Evolutionary conservation across 1,140 invertebrate species (phyloP).

Genomic region (Drosophila willistoni): DNA sequence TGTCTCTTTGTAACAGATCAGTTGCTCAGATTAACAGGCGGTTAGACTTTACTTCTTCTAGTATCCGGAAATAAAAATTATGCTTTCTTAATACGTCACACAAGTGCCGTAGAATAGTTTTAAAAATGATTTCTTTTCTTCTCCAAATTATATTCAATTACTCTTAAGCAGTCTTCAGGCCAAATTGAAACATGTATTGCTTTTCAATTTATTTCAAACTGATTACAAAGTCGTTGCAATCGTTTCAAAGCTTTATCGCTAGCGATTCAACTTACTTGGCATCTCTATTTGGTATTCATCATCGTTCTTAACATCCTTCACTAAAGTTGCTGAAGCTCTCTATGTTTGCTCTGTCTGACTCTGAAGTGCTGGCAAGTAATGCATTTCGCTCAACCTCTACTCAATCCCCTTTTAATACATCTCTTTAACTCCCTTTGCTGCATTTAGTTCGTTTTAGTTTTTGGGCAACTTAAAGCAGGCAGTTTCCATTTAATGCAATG

Average conservation of each 20-base stretch:
- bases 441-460: neutral
- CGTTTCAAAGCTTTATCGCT: neutral
- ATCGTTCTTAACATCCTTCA: conserved; percentile 45
- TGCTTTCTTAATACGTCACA: no score
- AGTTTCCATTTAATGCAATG: conserved; percentile 37
- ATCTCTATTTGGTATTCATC: conserved; percentile 24
- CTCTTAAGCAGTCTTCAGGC: neutral
- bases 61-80: neutral
- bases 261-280: neutral
- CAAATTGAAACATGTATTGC: neutral
- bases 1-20: no score
- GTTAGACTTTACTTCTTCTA: no score
- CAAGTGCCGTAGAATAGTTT: no score
- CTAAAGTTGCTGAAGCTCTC: conserved; percentile 42
- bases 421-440: conserved; percentile 26
- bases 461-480: conserved; percentile 56
- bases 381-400: conserved; percentile 39
- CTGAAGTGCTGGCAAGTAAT: conserved; percentile 63
- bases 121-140: no score
- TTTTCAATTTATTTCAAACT: neutral
- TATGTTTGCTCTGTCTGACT: conserved; percentile 66
- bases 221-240: neutral
- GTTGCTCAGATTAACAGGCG: neutral
- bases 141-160: neutral
- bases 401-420: conserved; percentile 14